These are phyloP conservation scores for Diorhabda sublineata DNA, from an alignment of 1,140 invertebrate species.

Conservation along the genomic window DNA sequence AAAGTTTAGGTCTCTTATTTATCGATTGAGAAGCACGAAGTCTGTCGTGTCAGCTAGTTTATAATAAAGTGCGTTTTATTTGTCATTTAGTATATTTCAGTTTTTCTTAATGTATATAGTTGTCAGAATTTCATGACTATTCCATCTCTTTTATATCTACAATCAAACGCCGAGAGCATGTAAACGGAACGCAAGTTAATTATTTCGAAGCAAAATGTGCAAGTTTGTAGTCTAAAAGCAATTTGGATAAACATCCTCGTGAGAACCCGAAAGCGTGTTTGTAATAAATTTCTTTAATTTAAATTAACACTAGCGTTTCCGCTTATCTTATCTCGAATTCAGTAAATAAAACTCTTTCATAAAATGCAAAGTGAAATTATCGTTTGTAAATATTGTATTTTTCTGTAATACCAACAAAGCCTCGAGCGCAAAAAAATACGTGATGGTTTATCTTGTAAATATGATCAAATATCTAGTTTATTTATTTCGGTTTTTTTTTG, in stretches of 20 bases:
- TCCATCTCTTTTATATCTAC: neutral
- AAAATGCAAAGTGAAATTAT: neutral
- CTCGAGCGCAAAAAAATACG: too few relatives aligned
- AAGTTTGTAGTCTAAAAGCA: neutral
- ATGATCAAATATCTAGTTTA: too few relatives aligned
- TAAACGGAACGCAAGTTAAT: neutral
- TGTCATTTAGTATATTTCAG: too few relatives aligned
- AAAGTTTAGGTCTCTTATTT: too few relatives aligned
- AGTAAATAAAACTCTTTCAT: neutral
- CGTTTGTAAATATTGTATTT: neutral
- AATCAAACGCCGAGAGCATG: neutral
- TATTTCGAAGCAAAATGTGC: neutral
- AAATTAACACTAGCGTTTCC: conserved; percentile 2
- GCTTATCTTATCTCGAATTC: neutral
- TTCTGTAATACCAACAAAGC: neutral
- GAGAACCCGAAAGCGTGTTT: neutral
- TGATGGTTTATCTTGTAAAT: too few relatives aligned
- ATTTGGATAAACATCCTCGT: neutral
- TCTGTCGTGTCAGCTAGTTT: too few relatives aligned
- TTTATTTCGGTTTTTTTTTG: too few relatives aligned
- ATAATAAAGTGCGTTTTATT: too few relatives aligned
- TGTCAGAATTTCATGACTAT: too few relatives aligned
- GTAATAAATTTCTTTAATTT: conserved; percentile 3
- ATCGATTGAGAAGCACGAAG: too few relatives aligned
- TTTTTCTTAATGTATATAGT: too few relatives aligned